Evolutionary conservation across 2,888 invertebrate species (phyloP).

Genomic region (Lissonota sp.): DNA sequence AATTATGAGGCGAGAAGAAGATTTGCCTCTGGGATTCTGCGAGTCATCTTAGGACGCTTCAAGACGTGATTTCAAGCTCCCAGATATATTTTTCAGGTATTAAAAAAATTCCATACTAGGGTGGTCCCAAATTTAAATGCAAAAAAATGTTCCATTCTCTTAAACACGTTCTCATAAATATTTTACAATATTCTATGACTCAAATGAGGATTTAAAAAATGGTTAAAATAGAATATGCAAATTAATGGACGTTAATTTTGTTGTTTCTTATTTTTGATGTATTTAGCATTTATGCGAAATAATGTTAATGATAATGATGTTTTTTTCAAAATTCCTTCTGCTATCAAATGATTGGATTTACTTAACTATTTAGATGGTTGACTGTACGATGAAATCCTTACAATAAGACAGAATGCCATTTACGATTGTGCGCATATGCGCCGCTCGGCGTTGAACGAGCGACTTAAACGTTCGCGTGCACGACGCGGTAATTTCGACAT

Average conservation of each 20-base stretch:
- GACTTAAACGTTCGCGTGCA: constrained; percentile 76
- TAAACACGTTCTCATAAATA: too few relatives aligned
- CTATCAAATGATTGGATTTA: too few relatives aligned
- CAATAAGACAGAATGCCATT: constrained; percentile 25
- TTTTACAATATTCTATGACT: too few relatives aligned
- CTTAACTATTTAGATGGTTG: too few relatives aligned
- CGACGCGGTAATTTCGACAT: constrained; percentile 72
- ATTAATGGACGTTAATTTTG: too few relatives aligned
- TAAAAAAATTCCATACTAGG: too few relatives aligned
- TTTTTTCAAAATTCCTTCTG: too few relatives aligned
- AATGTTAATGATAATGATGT: too few relatives aligned
- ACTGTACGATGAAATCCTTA: not conserved
- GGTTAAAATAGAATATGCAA: too few relatives aligned
- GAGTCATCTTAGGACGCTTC: constrained; percentile 40
- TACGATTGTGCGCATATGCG: constrained; percentile 33
- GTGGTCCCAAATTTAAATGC: not conserved
- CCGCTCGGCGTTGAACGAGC: constrained; percentile 49
- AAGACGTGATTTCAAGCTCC: constrained; percentile 40
- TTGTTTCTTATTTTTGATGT: too few relatives aligned
- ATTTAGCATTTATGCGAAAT: too few relatives aligned
- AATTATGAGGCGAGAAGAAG: constrained; percentile 47
- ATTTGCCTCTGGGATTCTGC: constrained; percentile 49
- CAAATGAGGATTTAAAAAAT: too few relatives aligned
- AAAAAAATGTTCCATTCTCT: not conserved
- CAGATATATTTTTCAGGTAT: constrained; percentile 33